Percentiles rank a stretch among this genome's conserved stretches.
Evolutionary conservation across 2,113 vertebrate species (phyloP).

Genomic region (Gavia stellata): DNA sequence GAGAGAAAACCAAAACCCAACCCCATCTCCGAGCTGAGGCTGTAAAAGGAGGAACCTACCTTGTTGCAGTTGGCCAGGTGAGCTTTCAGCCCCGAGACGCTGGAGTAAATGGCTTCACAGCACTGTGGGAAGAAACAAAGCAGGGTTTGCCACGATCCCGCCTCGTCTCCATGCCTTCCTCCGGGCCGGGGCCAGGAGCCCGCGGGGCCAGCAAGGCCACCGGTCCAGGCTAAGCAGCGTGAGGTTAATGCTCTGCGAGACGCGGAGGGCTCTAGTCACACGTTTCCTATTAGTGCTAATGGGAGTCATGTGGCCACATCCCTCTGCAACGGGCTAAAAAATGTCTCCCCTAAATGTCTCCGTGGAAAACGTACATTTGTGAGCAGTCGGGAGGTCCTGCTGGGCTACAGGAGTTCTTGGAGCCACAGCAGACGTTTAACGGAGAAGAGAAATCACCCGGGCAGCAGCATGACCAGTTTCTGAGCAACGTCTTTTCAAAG

Average conservation of each 20-base stretch:
- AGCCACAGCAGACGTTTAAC: not conserved
- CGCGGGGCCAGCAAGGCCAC: not conserved
- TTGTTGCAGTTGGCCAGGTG: constrained; percentile 97
- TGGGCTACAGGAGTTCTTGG: constrained; percentile 53
- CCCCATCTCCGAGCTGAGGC: not conserved
- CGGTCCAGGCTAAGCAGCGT: not conserved
- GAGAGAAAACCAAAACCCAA: not conserved
- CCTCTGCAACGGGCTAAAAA: not conserved
- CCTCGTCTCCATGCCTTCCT: not conserved
- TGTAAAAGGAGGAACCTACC: constrained; percentile 66
- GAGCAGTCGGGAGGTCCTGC: constrained; percentile 2
- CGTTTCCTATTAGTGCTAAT: constrained; percentile 52
- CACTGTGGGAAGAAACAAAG: constrained; percentile 72
- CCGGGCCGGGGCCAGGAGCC: not conserved
- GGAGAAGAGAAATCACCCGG: constrained; percentile 19
- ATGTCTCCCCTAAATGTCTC: not conserved
- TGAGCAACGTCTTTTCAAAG: constrained; percentile 20
- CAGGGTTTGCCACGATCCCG: not conserved
- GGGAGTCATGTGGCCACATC: constrained; percentile 23
- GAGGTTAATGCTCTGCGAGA: constrained; percentile 6
- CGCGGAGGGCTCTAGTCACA: not conserved
- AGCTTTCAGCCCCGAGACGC: constrained; percentile 95
- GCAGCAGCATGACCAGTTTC: constrained; percentile 33
- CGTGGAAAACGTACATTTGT: not conserved
- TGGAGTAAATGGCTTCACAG: constrained; percentile 97